A percentile compares a stretch with the other conserved stretches of the same genome.
Evolutionary conservation across 2,113 vertebrate species (phyloP).

Genomic region (Pipra filicauda): DNA sequence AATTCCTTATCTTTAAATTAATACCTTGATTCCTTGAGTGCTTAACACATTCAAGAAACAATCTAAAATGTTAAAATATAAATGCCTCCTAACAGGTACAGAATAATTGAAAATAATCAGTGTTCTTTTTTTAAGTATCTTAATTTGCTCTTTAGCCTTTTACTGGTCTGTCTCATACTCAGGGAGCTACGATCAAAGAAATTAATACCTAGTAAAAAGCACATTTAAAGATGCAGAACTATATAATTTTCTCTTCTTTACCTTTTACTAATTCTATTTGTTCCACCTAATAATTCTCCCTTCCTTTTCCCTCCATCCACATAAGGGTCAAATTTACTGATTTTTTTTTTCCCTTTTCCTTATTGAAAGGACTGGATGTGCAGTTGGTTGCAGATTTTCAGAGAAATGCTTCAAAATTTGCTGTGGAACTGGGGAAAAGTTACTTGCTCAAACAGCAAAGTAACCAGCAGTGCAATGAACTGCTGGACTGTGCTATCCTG

Average conservation of each 20-base stretch:
- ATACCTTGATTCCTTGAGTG: background rate
- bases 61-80: background rate
- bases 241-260: background rate
- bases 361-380: background rate
- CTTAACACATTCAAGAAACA: background rate
- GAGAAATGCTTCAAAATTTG: background rate
- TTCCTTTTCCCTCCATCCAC: background rate
- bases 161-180: background rate
- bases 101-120: background rate
- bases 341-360: no score
- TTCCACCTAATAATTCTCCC: background rate
- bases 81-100: background rate
- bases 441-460: background rate
- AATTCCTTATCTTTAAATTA: background rate
- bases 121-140: background rate
- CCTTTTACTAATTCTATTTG: background rate
- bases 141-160: background rate
- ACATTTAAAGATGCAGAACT: background rate
- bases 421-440: background rate
- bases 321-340: background rate
- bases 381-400: background rate
- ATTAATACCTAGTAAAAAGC: background rate
- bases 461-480: background rate
- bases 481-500: background rate
- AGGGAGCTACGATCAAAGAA: background rate